phyloP scores from a whole-genome alignment of 1,140 invertebrate species.

The Heliconius hermathena region DNA sequence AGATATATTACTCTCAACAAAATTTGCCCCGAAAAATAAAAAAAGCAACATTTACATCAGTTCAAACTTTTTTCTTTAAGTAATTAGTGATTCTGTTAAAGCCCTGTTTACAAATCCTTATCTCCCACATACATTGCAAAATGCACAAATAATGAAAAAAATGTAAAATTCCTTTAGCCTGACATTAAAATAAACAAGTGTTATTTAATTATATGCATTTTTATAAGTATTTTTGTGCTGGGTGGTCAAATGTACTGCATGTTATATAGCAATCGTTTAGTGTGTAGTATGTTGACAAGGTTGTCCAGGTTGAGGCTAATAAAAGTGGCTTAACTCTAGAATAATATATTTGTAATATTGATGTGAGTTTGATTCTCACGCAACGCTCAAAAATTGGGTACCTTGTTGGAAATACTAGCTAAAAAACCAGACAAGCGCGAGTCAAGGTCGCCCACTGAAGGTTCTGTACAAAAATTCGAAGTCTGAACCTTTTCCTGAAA shows the following conservation, averaged over 20 bases:
- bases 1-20: no score
- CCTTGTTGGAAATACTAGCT: no score
- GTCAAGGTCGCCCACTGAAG: no score
- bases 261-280: not conserved
- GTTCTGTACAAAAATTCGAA: no score
- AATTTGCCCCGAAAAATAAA: no score
- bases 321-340: not conserved
- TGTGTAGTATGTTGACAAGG: not conserved
- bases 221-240: not conserved
- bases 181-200: constrained; percentile 10
- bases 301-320: not conserved
- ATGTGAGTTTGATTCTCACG: no score
- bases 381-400: no score
- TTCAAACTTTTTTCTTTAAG: not conserved
- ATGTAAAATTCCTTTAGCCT: not conserved
- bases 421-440: no score
- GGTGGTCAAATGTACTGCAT: constrained; percentile 4
- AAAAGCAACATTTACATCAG: no score
- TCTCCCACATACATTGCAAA: not conserved
- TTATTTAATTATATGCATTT: not conserved
- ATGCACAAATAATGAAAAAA: not conserved
- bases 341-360: not conserved
- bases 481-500: no score
- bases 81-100: not conserved
- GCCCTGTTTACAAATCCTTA: not conserved